Conservation (phyloP, 1,140 invertebrate genomes). For the Rhizoglyphus robini region DNA sequence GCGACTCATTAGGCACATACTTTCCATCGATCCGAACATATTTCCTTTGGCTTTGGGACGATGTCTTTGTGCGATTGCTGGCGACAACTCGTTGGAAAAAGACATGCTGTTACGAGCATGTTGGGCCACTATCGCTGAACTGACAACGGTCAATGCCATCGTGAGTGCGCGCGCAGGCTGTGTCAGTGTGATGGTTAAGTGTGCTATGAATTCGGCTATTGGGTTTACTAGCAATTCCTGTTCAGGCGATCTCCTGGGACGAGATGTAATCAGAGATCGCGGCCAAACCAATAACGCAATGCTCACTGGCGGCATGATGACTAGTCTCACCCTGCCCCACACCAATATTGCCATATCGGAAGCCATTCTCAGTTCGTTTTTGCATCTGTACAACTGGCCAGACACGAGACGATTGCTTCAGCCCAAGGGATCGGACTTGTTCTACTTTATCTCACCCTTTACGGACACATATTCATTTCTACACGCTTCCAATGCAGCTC, state of each 20-base stretch:
- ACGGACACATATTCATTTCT: constrained; percentile 61
- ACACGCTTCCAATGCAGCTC: constrained; percentile 6
- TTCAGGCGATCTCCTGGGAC: neutral
- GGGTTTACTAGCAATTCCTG: constrained; percentile 31
- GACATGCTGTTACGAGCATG: constrained; percentile 64
- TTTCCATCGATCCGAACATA: constrained; percentile 47
- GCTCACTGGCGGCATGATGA: neutral
- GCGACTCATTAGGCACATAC: constrained; percentile 56
- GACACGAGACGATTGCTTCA: constrained; percentile 54
- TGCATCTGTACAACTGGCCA: constrained; percentile 72
- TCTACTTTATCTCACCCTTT: constrained; percentile 72
- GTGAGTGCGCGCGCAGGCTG: constrained; percentile 67
- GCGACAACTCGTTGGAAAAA: constrained; percentile 52
- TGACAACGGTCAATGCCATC: constrained; percentile 69
- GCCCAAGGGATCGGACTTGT: constrained; percentile 48
- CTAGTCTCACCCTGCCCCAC: neutral
- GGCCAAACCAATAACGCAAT: neutral
- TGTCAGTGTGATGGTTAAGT: constrained; percentile 61
- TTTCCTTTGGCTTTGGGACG: constrained; percentile 51
- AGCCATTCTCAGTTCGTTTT: constrained; percentile 66
- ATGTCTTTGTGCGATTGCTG: constrained; percentile 63
- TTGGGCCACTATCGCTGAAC: constrained; percentile 68
- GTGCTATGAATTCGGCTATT: constrained; percentile 61
- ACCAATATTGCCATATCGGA: constrained; percentile 42
- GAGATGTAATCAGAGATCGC: neutral